Evolutionary conservation across 1,140 invertebrate species (phyloP).

Genomic region (Andricus grossulariae): DNA sequence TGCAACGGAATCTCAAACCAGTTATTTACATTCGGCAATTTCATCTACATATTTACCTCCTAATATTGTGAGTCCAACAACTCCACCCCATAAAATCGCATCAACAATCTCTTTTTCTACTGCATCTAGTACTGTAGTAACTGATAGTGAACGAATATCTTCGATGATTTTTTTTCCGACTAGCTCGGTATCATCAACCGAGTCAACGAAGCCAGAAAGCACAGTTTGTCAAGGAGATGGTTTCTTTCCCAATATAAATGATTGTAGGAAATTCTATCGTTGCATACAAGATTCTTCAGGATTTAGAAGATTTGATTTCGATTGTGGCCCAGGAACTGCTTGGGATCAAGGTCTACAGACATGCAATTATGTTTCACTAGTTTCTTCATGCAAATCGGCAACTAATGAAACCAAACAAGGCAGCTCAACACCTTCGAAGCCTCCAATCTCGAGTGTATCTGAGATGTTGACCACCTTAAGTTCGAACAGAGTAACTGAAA

Average conservation of each 20-base stretch:
- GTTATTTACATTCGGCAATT: too few relatives aligned
- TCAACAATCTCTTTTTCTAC: neutral
- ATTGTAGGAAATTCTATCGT: conserved; percentile 79
- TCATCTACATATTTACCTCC: conserved; percentile 19
- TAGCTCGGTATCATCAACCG: too few relatives aligned
- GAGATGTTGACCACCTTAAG: neutral
- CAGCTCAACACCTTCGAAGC: neutral
- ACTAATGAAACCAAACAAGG: conserved; percentile 47
- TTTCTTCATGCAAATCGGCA: conserved; percentile 57
- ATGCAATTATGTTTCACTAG: conserved; percentile 66
- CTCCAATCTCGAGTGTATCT: neutral
- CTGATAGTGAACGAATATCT: too few relatives aligned
- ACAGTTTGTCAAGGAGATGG: conserved; percentile 72
- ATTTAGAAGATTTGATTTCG: conserved; percentile 68
- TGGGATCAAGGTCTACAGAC: conserved; percentile 73
- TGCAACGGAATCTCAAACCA: neutral
- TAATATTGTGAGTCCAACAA: neutral
- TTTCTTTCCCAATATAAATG: conserved; percentile 79
- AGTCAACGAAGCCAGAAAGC: too few relatives aligned
- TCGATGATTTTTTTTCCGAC: too few relatives aligned
- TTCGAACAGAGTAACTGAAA: neutral
- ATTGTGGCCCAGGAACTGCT: conserved; percentile 71
- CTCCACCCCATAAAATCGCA: neutral
- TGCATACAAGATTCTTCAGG: conserved; percentile 73
- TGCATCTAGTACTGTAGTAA: too few relatives aligned